phyloP scores from a whole-genome alignment of 1,140 invertebrate species.

The Drosophila punjabiensis region DNA sequence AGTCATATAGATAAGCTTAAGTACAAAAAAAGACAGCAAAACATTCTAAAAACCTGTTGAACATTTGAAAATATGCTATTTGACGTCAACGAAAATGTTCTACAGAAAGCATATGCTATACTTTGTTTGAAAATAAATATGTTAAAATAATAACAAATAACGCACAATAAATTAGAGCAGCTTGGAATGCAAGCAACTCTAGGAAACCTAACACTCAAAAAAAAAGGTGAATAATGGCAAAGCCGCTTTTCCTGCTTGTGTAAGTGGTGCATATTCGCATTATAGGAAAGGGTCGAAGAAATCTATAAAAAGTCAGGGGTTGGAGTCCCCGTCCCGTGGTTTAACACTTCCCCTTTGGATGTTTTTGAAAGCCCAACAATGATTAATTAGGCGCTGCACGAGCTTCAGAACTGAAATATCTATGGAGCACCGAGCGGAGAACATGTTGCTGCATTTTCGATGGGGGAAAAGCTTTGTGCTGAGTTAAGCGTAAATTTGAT shows the following conservation, averaged over 20 bases:
- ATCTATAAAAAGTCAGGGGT: constrained; percentile 13
- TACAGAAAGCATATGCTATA: background rate
- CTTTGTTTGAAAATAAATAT: constrained; percentile 10
- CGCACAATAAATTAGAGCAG: background rate
- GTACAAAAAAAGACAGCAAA: background rate
- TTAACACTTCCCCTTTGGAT: constrained; percentile 5
- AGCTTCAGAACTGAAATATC: constrained; percentile 30
- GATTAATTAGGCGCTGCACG: constrained; percentile 46
- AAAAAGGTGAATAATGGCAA: constrained; percentile 4
- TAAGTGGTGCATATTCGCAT: constrained; percentile 4
- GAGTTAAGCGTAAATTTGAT: constrained; percentile 50
- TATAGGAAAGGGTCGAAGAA: background rate
- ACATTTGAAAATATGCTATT: constrained; percentile 10
- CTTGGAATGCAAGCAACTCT: background rate
- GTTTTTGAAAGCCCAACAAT: constrained; percentile 15
- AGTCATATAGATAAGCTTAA: constrained; percentile 26
- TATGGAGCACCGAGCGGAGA: background rate
- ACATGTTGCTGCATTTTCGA: constrained; percentile 28
- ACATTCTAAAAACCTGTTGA: constrained; percentile 10
- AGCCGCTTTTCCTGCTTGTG: constrained; percentile 32
- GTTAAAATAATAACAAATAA: background rate
- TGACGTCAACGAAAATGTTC: constrained; percentile 38
- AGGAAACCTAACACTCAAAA: background rate
- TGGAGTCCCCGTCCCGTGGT: background rate
- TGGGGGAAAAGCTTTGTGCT: constrained; percentile 52